Base-by-base conservation (phyloP, 1,140 invertebrate genomes). In the Apis laboriosa region DNA sequence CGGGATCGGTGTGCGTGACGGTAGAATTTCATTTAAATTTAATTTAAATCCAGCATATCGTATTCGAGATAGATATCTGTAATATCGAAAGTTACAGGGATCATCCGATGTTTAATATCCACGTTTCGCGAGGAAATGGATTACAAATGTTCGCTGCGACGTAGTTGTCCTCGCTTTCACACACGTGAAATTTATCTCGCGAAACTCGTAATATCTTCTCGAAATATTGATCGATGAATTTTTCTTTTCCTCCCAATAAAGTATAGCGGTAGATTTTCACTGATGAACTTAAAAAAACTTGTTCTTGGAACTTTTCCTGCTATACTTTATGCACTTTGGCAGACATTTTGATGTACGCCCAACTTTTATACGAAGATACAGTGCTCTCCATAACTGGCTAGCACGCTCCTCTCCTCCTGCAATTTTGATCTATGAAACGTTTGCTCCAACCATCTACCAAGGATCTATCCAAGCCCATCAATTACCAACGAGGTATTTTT, bases 21-120 rank as follows among this genome's bases (percentile, higher is more conserved):
- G 66, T 21, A 28, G 43, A 77, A 78, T 72, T 80, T 80, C 77
- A 80, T 73, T 80, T 80, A 80, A 80, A 80, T 80, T 80, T 80
- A 70, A 80, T 80, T 80, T 64, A 73, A 80, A 74, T 80, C 60
- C 58, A 19, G 49, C 43, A 19, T 63, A 43, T 58, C 49, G 28
- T 8, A 28, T 64, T 74, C 15, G 58, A 43, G 70, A 80, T 73
- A 73, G 73, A 80, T 55, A 51, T 34, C 21, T 56, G 43, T 72
- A 64, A 80, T 72, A 63, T 49, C 43, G 58, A 72, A 80, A 72
- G 77, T 73, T 80, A 80, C 68, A 73, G 0, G 34, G 19, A 21
- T 28, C 68, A 19, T 9, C 7, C 13, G 68, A 63, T 28, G 13
- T 73, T 34, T 74, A 74, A 74, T 80, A 73, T 74, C 51, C 12